Evolutionary conservation across 2,113 vertebrate species (phyloP).

Genomic region (Holacanthus passer): DNA sequence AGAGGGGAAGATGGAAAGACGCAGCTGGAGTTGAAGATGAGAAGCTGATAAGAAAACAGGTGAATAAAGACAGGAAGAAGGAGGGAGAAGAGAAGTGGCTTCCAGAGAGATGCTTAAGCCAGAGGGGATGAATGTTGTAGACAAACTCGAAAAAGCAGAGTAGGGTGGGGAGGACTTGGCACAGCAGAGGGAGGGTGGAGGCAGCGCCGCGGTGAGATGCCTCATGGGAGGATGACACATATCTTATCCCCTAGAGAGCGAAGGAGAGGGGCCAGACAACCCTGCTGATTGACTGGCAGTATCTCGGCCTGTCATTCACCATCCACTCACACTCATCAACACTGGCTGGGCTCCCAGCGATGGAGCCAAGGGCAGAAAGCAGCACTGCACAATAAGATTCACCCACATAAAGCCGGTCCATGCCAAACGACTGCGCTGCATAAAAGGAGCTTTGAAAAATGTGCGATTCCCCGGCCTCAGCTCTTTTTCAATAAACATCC

Average conservation of each 20-base stretch:
- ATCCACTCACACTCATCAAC: conserved; percentile 66
- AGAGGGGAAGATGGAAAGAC: conserved; percentile 9
- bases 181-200: conserved; percentile 32
- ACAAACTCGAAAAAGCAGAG: conserved; percentile 48
- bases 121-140: conserved; percentile 22
- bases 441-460: conserved; percentile 41
- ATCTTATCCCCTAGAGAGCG: conserved; percentile 62
- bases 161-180: conserved; percentile 27
- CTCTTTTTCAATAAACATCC: conserved; percentile 38
- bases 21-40: conserved; percentile 33
- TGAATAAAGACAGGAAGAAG: conserved; percentile 10
- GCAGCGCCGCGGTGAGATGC: conserved; percentile 34
- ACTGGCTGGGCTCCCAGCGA: conserved; percentile 44
- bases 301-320: conserved; percentile 70
- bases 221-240: conserved; percentile 69
- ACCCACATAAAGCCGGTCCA: conserved; percentile 24
- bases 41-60: conserved; percentile 43
- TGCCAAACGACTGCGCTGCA: conserved; percentile 27
- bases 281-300: conserved; percentile 74
- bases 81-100: not conserved
- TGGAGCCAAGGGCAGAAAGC: conserved; percentile 58
- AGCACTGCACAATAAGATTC: conserved; percentile 41
- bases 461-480: conserved; percentile 22
- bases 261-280: conserved; percentile 57
- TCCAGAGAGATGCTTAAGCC: conserved; percentile 27